Conservation (phyloP, 2,888 invertebrate genomes). For the Agonopterix subpropinquella region DNA sequence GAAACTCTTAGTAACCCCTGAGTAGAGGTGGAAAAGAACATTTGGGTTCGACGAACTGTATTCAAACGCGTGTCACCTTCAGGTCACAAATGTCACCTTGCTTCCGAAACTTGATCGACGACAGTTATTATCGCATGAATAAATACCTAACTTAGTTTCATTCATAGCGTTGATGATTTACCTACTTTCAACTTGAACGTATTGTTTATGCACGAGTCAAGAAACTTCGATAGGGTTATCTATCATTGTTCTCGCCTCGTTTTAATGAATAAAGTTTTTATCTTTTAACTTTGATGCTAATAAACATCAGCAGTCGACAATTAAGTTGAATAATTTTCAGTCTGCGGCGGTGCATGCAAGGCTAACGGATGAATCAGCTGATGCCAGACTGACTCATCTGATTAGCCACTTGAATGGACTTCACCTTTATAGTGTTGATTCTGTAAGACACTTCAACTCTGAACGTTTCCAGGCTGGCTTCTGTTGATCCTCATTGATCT, state of each 20-base stretch:
- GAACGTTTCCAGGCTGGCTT: background rate
- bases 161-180: constrained; percentile 3
- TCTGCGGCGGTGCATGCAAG: constrained; percentile 47
- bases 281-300: too few relatives aligned
- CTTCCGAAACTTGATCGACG: constrained; percentile 63
- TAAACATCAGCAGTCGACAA: too few relatives aligned
- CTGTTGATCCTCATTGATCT: too few relatives aligned
- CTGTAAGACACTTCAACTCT: background rate
- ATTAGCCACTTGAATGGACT: background rate
- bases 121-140: constrained; percentile 46
- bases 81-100: constrained; percentile 68
- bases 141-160: constrained; percentile 41
- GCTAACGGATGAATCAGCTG: constrained; percentile 63
- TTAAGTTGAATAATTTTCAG: too few relatives aligned
- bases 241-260: too few relatives aligned
- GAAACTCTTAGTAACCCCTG: constrained; percentile 7
- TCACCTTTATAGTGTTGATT: too few relatives aligned
- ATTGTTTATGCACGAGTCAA: background rate
- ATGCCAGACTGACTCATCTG: constrained; percentile 26
- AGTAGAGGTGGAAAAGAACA: constrained; percentile 28
- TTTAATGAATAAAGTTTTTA: too few relatives aligned
- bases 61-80: constrained; percentile 57
- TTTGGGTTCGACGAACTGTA: constrained; percentile 55
- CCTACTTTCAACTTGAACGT: background rate
- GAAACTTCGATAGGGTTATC: background rate